Evolutionary conservation across 2,113 vertebrate genomes (phyloP), one percentile per base, ranked within the genome.

Genomic region (Zeus faber): DNA sequence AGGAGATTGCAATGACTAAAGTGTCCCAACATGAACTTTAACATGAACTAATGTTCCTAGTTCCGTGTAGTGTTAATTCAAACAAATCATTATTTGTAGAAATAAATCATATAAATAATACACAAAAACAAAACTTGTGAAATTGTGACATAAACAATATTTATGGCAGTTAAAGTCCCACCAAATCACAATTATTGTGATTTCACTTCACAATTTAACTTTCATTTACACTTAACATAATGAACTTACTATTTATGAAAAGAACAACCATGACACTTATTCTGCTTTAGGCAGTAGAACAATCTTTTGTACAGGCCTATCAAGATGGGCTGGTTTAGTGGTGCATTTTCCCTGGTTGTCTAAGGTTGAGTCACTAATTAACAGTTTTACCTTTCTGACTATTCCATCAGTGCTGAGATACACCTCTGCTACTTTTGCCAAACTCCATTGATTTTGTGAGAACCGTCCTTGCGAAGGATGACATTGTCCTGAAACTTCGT

Each of bases 401-500:
- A 26, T 25, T 13, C 46, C 53, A 40, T 69, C 58, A 8, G 33
- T 33, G 11, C 52, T 33, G 0, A 58, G 58, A 40, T 69, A 52
- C 13, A 68, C 57, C 10, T 55, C 51, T 24, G 17, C 21, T 11
- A 58, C 41, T 26, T 27, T 64, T 31, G 60, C 56, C 10, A 66
- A 46, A 22, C 4, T 58, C 63, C 64, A 61, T 18, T 67, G 24
- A 20, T 61, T 53, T n/a, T 31, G n/a, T 49, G 62, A 13, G 55
- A 14, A 52, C 6, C 49, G 29, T 59, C 62, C 6, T 65, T 41
- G 8, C 26, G 11, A 2, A 65, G 5, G 11, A 65, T 58, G 10
- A 70, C 67, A 33, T 57, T 58, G 33, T 59, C 47, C 27, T 65
- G 54, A 14, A 70, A 23, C 41, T 53, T 64, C 5, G 37, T 20